Evolutionary conservation across 2,797 vertebrate genomes (phyloP).

Genomic region (Sciurus carolinensis): DNA sequence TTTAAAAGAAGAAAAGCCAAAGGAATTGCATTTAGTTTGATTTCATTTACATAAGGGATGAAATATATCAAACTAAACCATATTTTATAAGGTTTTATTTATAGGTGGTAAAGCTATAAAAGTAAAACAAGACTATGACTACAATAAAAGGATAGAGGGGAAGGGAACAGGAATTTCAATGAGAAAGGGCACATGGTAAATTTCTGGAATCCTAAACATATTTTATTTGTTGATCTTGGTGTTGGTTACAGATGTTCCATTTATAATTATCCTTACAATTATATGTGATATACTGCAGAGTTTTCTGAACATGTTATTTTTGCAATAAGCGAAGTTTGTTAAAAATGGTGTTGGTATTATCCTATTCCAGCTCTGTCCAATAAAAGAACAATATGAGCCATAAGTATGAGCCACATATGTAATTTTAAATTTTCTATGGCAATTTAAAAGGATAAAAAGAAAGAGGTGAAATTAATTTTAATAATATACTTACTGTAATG

Average conservation of each 20-base stretch:
- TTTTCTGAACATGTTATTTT: conserved; percentile 12
- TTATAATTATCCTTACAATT: conserved; percentile 36
- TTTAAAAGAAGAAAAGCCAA: not conserved
- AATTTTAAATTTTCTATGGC: not conserved
- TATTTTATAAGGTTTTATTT: not conserved
- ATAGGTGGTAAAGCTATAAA: not conserved
- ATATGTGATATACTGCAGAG: not conserved
- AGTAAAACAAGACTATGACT: not conserved
- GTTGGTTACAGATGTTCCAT: not conserved
- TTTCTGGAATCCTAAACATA: not conserved
- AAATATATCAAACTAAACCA: not conserved
- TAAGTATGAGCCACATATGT: not conserved
- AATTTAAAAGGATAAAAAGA: not conserved
- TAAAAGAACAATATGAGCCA: not conserved
- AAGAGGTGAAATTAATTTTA: conserved; percentile 10
- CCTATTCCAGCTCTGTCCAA: not conserved
- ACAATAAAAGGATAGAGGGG: not conserved
- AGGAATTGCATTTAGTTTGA: not conserved
- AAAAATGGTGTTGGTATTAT: not conserved
- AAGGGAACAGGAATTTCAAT: not conserved
- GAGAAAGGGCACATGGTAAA: not conserved
- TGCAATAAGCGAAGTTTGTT: not conserved
- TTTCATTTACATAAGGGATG: not conserved
- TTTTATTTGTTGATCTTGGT: conserved; percentile 12
- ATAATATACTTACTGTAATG: not conserved